Evolutionary conservation across 2,113 vertebrate genomes (phyloP).

Genomic region (Laticauda colubrina): DNA sequence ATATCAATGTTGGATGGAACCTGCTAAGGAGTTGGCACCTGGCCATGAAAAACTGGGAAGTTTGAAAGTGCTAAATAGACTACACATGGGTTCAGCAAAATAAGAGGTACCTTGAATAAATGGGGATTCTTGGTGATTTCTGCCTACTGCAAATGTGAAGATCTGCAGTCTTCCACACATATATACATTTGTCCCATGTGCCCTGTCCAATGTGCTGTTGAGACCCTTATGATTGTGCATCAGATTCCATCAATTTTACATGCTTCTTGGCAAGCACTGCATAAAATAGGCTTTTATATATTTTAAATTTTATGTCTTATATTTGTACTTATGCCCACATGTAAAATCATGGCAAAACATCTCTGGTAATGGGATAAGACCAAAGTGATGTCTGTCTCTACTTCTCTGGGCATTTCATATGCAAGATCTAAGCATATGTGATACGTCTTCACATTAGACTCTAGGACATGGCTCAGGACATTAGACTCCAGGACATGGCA

Average conservation of each 20-base stretch:
- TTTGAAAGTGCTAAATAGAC: no score
- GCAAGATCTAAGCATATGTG: neutral
- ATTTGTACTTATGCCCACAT: neutral
- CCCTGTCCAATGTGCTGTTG: neutral
- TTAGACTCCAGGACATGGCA: no score
- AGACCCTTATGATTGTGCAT: neutral
- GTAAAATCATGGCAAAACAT: neutral
- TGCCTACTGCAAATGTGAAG: no score
- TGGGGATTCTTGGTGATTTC: no score
- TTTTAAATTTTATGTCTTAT: neutral
- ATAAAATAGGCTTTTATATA: neutral
- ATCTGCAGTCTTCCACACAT: neutral
- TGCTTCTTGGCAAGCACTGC: no score
- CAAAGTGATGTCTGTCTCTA: neutral
- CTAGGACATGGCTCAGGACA: neutral
- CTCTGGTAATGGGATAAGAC: neutral
- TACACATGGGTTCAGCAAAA: no score
- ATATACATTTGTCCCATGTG: neutral
- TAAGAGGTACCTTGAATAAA: no score
- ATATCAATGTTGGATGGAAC: neutral
- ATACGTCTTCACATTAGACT: neutral
- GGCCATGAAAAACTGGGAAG: no score
- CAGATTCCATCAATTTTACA: neutral
- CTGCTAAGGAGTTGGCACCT: no score
- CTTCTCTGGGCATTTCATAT: neutral